These are phyloP conservation scores for Chorisops tibialis DNA, from an alignment of 2,888 invertebrate species.

Conservation along the genomic window DNA sequence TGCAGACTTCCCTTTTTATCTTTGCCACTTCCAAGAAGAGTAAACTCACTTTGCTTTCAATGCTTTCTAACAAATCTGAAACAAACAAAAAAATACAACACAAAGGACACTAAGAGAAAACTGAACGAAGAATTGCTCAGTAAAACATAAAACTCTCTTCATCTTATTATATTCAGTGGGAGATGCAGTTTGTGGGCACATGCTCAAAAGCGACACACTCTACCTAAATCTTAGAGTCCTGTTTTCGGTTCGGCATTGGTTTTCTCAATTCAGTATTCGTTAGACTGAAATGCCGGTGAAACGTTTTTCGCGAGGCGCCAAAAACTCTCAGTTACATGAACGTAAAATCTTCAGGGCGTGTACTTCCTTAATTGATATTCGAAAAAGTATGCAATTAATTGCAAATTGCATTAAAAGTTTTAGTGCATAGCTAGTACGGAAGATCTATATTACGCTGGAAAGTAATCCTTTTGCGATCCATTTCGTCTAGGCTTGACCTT, in stretches of 20 bases:
- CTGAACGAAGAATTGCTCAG: not conserved
- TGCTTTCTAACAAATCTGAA: not conserved
- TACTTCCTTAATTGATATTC: not conserved
- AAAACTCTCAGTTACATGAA: not conserved
- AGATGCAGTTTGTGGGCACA: constrained; percentile 9
- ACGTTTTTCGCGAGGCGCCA: not conserved
- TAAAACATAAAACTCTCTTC: too few relatives aligned
- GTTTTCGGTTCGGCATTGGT: constrained; percentile 5
- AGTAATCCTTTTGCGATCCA: too few relatives aligned
- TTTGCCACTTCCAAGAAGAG: not conserved
- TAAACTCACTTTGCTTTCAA: not conserved
- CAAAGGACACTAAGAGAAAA: not conserved
- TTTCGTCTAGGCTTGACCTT: too few relatives aligned
- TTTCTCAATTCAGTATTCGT: constrained; percentile 1
- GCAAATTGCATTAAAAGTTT: constrained; percentile 9
- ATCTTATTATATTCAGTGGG: too few relatives aligned
- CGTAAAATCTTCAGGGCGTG: constrained; percentile 5
- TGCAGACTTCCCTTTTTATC: not conserved
- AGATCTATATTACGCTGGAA: not conserved
- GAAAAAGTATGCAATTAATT: not conserved
- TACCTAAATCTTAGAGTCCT: not conserved
- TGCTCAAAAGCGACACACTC: not conserved
- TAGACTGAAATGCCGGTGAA: not conserved
- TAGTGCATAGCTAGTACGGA: not conserved
- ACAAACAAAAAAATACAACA: not conserved